Evolutionary conservation across 2,113 vertebrate species (phyloP).

Genomic region (Raja brachyura): DNA sequence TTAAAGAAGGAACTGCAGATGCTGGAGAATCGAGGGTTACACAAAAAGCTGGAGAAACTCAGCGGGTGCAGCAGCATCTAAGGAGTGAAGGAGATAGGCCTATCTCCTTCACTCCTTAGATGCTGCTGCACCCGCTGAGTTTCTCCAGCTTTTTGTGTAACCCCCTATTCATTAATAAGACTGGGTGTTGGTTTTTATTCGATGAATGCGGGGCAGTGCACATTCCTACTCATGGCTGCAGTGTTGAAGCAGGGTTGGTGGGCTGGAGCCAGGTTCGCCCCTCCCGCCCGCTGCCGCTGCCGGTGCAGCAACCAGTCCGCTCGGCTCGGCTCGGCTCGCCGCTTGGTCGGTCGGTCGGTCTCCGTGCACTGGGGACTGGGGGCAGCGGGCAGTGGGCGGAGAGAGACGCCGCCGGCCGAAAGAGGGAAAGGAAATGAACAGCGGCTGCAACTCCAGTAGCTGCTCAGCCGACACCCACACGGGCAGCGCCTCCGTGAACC

Average conservation of each 20-base stretch:
- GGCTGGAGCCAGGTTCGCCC: background rate
- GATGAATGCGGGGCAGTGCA: background rate
- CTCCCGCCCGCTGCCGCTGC: background rate
- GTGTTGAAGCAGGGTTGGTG: background rate
- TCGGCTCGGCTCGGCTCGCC: too few relatives aligned
- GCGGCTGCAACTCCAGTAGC: background rate
- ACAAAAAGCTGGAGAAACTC: too few relatives aligned
- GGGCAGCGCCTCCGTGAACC: background rate
- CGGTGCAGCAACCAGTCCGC: too few relatives aligned
- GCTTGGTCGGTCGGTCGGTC: background rate
- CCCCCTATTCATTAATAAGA: background rate
- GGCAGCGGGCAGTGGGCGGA: background rate
- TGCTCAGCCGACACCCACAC: background rate
- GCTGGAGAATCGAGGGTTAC: too few relatives aligned
- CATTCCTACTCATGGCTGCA: background rate
- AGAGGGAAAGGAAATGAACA: background rate
- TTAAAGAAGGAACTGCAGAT: too few relatives aligned
- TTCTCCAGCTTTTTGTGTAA: too few relatives aligned
- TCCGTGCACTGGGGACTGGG: background rate
- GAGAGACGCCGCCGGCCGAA: background rate
- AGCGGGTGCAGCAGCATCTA: too few relatives aligned
- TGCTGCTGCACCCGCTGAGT: too few relatives aligned
- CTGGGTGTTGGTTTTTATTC: background rate
- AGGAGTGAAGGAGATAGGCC: too few relatives aligned
- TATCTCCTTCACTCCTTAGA: too few relatives aligned